Conservation (phyloP, 2,113 vertebrate genomes). For the Amazona vittata region DNA sequence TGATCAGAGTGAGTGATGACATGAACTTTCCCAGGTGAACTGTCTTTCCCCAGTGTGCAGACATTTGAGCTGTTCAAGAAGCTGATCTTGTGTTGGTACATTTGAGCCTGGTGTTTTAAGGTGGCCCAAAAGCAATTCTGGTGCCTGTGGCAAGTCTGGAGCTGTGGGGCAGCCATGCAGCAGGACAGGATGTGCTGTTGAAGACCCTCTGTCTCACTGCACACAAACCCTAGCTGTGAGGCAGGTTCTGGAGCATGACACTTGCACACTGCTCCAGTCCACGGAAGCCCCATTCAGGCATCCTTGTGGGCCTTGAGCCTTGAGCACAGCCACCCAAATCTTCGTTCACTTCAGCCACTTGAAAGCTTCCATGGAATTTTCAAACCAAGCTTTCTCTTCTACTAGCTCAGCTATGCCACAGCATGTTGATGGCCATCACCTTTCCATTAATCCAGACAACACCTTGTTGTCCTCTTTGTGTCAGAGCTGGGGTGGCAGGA, state of each 20-base stretch:
- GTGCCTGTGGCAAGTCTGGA: neutral
- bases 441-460: neutral
- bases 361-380: neutral
- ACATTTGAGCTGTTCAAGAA: neutral
- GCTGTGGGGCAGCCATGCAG: neutral
- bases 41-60: accelerated
- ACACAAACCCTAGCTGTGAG: neutral
- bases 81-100: neutral
- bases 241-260: neutral
- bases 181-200: neutral
- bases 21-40: neutral
- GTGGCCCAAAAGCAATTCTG: neutral
- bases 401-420: no score
- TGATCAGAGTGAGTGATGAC: neutral
- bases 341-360: neutral
- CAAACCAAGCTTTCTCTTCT: neutral
- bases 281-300: accelerated
- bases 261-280: no score
- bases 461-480: neutral
- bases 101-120: neutral
- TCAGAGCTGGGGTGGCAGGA: neutral
- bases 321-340: no score
- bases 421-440: neutral
- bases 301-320: accelerated
- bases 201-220: neutral